phyloP scores from a whole-genome alignment of 2,113 vertebrate species.

The Poecilia latipinna region DNA sequence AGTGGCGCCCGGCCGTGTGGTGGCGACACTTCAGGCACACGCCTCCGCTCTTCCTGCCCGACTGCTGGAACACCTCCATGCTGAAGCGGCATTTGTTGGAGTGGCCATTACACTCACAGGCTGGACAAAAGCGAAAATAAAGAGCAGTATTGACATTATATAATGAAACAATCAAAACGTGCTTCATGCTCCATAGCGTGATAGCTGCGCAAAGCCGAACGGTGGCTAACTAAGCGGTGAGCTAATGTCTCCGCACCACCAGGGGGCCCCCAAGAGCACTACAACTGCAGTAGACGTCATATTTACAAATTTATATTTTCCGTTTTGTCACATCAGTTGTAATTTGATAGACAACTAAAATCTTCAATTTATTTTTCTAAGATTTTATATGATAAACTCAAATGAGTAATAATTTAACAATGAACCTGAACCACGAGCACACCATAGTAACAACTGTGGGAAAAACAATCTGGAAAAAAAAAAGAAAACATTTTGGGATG shows the following conservation, averaged over 20 bases:
- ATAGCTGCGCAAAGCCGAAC: not conserved
- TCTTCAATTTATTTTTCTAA: not conserved
- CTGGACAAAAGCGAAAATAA: conserved; percentile 51
- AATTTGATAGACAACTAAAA: not conserved
- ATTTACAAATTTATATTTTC: not conserved
- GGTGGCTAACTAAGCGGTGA: no score
- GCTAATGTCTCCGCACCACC: not conserved
- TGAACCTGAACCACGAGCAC: not conserved
- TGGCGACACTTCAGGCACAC: conserved; percentile 90
- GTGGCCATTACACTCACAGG: conserved; percentile 89
- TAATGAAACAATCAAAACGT: no score
- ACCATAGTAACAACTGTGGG: no score
- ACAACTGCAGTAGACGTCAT: not conserved
- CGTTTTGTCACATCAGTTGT: not conserved
- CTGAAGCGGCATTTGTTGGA: conserved; percentile 89
- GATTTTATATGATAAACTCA: no score
- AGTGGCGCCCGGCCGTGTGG: conserved; percentile 88
- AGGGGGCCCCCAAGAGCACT: not conserved
- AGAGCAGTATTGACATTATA: no score
- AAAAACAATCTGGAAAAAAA: no score
- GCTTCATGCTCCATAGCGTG: not conserved
- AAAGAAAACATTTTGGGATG: no score
- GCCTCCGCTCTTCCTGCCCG: conserved; percentile 87
- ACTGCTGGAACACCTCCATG: conserved; percentile 88
- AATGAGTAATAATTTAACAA: not conserved